These are phyloP conservation scores for Acrocephalus arundinaceus DNA, from an alignment of 2,113 vertebrate genomes.

Conservation along the genomic window DNA sequence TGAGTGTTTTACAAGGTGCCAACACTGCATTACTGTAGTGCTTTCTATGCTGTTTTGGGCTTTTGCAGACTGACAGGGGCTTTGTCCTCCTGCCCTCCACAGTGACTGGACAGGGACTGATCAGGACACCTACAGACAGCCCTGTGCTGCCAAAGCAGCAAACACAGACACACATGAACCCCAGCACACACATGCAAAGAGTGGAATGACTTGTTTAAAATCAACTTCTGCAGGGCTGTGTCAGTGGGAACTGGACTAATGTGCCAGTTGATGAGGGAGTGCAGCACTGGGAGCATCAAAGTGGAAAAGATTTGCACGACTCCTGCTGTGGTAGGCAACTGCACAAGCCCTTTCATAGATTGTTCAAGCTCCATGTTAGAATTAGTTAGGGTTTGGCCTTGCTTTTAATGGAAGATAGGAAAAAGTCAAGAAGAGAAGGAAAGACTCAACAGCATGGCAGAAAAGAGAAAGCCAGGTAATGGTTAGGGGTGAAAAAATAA, in stretches of 20 bases:
- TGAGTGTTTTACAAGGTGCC: not conserved
- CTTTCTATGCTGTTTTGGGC: not conserved
- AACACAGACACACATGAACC: not conserved
- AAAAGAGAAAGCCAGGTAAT: not conserved
- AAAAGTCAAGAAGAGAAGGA: not conserved
- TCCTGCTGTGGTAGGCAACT: conserved; percentile 24
- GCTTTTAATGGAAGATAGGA: not conserved
- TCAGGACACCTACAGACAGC: not conserved
- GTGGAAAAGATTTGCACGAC: not conserved
- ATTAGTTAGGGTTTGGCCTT: not conserved
- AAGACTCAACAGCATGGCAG: not conserved
- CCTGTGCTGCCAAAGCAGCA: not conserved
- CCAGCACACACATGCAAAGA: not conserved
- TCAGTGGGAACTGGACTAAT: not conserved
- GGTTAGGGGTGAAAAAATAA: accelerated
- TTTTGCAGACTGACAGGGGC: not conserved
- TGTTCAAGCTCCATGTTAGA: not conserved
- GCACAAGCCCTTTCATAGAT: not conserved
- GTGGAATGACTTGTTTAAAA: not conserved
- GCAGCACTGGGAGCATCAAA: not conserved
- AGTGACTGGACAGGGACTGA: not conserved
- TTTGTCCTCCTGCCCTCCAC: not conserved
- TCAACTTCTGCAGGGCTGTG: not conserved
- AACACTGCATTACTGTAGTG: not conserved
- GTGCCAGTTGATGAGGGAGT: not conserved